A percentile compares a stretch with the other conserved stretches of the same genome.
phyloP scores from a whole-genome alignment of 2,888 invertebrate species.

The Epistrophe grossulariae region DNA sequence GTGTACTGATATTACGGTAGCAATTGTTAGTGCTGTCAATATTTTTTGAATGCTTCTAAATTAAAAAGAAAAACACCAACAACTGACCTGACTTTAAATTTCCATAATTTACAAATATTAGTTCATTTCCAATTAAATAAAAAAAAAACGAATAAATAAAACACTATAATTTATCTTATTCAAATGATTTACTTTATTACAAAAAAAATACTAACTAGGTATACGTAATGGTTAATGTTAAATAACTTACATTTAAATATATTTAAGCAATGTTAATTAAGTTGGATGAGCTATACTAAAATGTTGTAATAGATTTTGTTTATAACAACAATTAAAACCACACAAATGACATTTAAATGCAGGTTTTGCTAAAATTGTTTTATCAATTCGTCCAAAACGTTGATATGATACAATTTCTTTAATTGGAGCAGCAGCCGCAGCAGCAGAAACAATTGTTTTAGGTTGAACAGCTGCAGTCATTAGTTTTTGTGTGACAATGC shows the following conservation, averaged over 20 bases:
- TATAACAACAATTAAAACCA: constrained; percentile 79
- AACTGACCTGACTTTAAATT: constrained; percentile 82
- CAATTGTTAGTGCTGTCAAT: constrained; percentile 78
- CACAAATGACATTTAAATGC: constrained; percentile 81
- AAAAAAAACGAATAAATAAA: not conserved
- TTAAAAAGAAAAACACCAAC: constrained; percentile 70
- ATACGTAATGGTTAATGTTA: not conserved
- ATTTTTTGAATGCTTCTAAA: not conserved
- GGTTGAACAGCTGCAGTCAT: not conserved
- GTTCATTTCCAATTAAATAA: constrained; percentile 6
- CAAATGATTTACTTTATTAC: not conserved
- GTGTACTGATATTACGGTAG: constrained; percentile 84
- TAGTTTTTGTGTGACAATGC: not conserved
- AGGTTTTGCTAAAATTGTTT: constrained; percentile 76
- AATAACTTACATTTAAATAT: constrained; percentile 23
- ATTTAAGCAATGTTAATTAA: constrained; percentile 21
- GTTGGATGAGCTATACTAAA: constrained; percentile 79
- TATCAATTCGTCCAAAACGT: constrained; percentile 79
- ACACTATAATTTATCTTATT: not conserved
- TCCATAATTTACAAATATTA: constrained; percentile 9
- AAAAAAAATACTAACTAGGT: not conserved
- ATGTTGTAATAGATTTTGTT: constrained; percentile 79
- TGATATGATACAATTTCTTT: constrained; percentile 79
- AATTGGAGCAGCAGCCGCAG: not conserved
- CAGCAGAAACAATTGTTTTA: not conserved